Percentiles rank a stretch among this genome's conserved stretches.
These are phyloP conservation scores for Nezara viridula DNA, from an alignment of 2,888 invertebrate genomes.

Conservation along the genomic window DNA sequence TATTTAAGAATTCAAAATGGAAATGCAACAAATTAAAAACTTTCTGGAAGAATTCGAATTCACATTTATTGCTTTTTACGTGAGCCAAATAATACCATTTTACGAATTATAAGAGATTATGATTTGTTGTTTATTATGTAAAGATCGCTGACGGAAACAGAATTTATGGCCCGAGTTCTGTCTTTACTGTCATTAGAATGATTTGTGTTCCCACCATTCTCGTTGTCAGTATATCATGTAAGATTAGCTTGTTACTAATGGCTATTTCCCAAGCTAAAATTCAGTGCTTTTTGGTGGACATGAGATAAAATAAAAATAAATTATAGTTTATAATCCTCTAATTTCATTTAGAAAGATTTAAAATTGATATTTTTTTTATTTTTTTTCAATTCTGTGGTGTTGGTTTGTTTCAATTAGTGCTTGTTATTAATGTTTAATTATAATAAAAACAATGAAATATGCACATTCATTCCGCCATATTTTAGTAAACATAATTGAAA, in stretches of 20 bases:
- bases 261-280: neutral
- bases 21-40: no score
- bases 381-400: no score
- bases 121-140: neutral
- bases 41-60: no score
- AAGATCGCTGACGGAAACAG: neutral
- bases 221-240: slow-evolving; percentile 8
- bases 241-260: slow-evolving; percentile 6
- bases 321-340: no score
- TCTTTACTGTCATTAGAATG: neutral
- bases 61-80: neutral
- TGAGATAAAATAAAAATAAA: no score
- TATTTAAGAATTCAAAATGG: neutral
- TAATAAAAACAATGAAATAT: no score
- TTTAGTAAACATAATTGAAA: no score
- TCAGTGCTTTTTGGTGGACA: neutral
- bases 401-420: no score
- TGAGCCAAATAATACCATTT: neutral
- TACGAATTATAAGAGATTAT: neutral
- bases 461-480: no score
- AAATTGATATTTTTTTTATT: no score
- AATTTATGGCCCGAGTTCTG: slow-evolving; percentile 11
- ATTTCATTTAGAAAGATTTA: no score
- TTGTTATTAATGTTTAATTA: no score
- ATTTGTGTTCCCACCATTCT: slow-evolving; percentile 5